A percentile compares a stretch with the other conserved stretches of the same genome.
These are phyloP conservation scores for Microhierax caerulescens DNA, from an alignment of 2,797 vertebrate species.

Conservation along the genomic window DNA sequence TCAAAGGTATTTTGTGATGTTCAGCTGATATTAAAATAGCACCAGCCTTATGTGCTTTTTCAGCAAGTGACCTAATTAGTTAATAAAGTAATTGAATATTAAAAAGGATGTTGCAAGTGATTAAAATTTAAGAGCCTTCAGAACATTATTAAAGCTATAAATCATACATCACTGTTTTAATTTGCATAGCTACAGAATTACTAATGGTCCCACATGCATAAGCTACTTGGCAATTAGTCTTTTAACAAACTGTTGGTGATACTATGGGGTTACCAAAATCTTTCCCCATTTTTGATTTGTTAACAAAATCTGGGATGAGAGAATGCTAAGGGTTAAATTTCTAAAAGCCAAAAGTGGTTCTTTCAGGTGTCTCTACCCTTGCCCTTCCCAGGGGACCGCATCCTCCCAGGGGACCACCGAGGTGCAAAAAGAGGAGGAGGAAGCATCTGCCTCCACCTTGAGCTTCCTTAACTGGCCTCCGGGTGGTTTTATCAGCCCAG, in stretches of 20 bases:
- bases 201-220: slow-evolving; percentile 80
- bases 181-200: slow-evolving; percentile 84
- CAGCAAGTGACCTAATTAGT: slow-evolving; percentile 88
- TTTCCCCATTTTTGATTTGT: slow-evolving; percentile 51
- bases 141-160: slow-evolving; percentile 88
- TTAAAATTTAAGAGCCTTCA: slow-evolving; percentile 88
- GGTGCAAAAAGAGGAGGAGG: not conserved
- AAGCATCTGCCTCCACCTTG: not conserved
- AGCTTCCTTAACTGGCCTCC: not conserved
- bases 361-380: not conserved
- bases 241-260: slow-evolving; percentile 80
- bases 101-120: slow-evolving; percentile 87
- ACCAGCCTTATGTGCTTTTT: slow-evolving; percentile 83
- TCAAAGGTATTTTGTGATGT: slow-evolving; percentile 82
- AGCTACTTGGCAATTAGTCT: slow-evolving; percentile 80
- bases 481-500: not conserved
- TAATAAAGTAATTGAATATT: slow-evolving; percentile 90
- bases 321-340: not conserved
- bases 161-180: slow-evolving; percentile 87
- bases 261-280: slow-evolving; percentile 64
- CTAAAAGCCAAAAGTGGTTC: not conserved
- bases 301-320: slow-evolving; percentile 1
- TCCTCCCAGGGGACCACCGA: not conserved
- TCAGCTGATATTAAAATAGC: slow-evolving; percentile 84
- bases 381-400: not conserved